Conservation (phyloP, 1,140 invertebrate genomes). For the Hylyphantes graminicola region DNA sequence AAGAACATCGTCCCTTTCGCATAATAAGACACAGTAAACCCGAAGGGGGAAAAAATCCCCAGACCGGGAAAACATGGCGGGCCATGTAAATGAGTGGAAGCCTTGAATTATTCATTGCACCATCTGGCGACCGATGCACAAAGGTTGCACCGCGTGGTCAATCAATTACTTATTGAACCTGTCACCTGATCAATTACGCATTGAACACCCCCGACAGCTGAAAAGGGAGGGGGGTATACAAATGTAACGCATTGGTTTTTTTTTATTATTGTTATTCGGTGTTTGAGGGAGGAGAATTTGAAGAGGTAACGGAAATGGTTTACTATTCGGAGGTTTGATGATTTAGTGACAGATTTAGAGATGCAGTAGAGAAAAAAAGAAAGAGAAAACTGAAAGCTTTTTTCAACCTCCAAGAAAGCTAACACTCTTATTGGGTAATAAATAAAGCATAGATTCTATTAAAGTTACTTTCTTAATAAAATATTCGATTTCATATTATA, state of each 20-base stretch:
- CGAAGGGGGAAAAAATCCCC: not conserved
- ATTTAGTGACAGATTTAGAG: no score
- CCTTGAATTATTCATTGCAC: constrained; percentile 55
- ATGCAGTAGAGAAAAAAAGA: no score
- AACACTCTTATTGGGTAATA: no score
- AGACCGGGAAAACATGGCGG: not conserved
- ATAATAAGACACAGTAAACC: not conserved
- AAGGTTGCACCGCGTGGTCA: constrained; percentile 51
- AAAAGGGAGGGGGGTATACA: constrained; percentile 12
- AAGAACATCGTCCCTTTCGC: constrained; percentile 11
- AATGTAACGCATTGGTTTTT: not conserved
- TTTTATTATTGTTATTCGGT: not conserved
- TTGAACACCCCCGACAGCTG: constrained; percentile 60
- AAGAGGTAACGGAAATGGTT: no score
- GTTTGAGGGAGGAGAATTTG: not conserved
- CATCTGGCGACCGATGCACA: constrained; percentile 44
- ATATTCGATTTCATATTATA: no score
- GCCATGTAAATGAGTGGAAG: constrained; percentile 45
- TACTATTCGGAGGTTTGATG: no score
- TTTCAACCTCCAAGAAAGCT: no score
- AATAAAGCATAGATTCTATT: no score
- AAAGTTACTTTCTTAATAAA: no score
- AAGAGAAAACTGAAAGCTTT: no score
- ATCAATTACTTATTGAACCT: constrained; percentile 61
- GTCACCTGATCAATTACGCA: constrained; percentile 61